Percentiles rank a stretch among this genome's conserved stretches.
Conservation (phyloP, 2,888 invertebrate species). For the Metalampra italica region DNA sequence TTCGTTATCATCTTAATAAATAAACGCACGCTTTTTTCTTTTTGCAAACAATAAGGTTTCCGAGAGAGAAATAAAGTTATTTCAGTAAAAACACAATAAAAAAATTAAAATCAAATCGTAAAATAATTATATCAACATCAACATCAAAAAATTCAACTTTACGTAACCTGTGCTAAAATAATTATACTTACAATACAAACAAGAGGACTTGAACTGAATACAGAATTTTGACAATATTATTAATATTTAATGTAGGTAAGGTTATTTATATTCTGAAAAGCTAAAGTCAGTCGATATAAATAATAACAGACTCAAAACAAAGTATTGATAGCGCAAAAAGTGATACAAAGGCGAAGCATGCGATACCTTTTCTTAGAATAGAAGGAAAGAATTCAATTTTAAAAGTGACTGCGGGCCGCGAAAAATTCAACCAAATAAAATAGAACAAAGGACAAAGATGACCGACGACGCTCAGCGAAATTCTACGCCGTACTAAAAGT, state of each 20-base stretch:
- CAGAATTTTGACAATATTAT: constrained; percentile 13
- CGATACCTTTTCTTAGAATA: constrained; percentile 76
- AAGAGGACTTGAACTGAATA: constrained; percentile 5
- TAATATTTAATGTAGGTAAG: constrained; percentile 21
- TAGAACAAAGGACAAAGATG: constrained; percentile 50
- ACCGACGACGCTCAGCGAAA: constrained; percentile 34
- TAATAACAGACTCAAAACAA: constrained; percentile 61
- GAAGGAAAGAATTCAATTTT: constrained; percentile 73
- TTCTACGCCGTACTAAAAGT: constrained; percentile 33
- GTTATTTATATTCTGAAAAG: constrained; percentile 42
- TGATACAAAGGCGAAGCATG: constrained; percentile 76
- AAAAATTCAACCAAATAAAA: constrained; percentile 63
- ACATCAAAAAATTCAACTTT: too few species aligned
- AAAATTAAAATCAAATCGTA: too few species aligned
- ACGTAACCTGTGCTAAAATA: not conserved
- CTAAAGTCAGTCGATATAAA: constrained; percentile 52
- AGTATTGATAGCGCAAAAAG: constrained; percentile 68
- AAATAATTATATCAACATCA: too few species aligned
- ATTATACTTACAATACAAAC: not conserved
- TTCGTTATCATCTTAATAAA: too few species aligned
- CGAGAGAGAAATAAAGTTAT: too few species aligned
- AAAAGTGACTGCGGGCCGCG: constrained; percentile 56
- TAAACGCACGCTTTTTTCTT: too few species aligned
- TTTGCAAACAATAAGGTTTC: too few species aligned
- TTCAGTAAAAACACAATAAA: too few species aligned